Evolutionary conservation across 2,888 invertebrate species (phyloP), one percentile per base, ranked within the genome.

Genomic region (Uropetala carovei): DNA sequence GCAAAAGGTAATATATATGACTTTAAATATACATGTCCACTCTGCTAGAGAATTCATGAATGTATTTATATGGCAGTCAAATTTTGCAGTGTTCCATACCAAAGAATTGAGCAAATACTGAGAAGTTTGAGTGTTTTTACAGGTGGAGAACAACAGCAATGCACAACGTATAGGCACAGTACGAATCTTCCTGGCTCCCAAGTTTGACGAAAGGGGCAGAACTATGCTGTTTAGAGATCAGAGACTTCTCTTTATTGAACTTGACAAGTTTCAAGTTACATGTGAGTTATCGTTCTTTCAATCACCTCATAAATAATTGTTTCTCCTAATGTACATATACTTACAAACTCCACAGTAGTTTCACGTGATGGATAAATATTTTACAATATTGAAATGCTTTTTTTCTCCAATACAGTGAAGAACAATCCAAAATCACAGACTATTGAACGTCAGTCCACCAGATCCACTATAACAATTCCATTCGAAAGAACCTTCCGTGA

Each of bases 391-490:
- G 8, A n/a, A 68, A 56, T 0, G 2, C 27, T 43, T 8, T 56
- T 27, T 27, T 84, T 92, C 75, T 57, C 10, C 85, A 75, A 93
- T 94, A 4, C 95, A 97, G 97, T 98, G 92, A 96, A 96, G n/a
- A 58, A 83, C 60, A 89, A 91, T 93, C 94, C 22, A 94, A 94
- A n/a, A 92, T 91, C 89, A 93, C 98, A 97, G 94, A 96, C 96
- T 0, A 96, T 98, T 92, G 96, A 95, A 0, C 97, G 97, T 18
- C 95, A 95, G 30, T 98, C 98, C 9, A 94, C 95, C 0, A 96
- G 97, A 89, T 98, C 98, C 0, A 97, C 97, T 0, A 97, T 98
- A 18, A 98, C 98, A 14, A 97, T 98, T 94, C 98, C 98, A 0
- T 98, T 97, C 94, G 98, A 98, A 94, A 96, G 97, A 92, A 98